Percentiles rank a stretch among this genome's conserved stretches.
Evolutionary conservation across 2,888 invertebrate genomes (phyloP).

Genomic region (Trileptium ribeirensis): DNA sequence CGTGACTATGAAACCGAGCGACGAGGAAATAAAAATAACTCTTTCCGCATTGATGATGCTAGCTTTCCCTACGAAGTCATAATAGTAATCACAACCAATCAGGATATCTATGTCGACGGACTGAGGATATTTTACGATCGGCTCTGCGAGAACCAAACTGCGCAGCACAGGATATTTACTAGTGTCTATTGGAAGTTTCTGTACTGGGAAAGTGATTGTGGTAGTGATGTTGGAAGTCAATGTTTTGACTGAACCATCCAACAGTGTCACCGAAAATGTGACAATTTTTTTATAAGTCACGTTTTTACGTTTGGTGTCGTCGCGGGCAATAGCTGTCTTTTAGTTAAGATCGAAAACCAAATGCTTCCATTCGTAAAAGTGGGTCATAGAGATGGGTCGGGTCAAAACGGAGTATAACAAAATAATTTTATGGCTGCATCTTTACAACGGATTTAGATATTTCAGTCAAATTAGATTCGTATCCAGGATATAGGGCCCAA

Average conservation of each 20-base stretch:
- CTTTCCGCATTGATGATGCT: neutral
- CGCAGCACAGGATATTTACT: neutral
- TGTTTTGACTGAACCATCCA: neutral
- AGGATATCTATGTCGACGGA: neutral
- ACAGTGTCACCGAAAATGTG: neutral
- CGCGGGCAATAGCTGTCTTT: too few species aligned
- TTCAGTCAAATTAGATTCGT: too few species aligned
- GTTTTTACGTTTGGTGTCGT: neutral
- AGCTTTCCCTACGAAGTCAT: neutral
- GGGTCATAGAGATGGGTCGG: too few species aligned
- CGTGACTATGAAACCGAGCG: neutral
- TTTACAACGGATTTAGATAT: too few species aligned
- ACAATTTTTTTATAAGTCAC: neutral
- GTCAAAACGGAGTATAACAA: too few species aligned
- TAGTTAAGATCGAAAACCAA: too few species aligned
- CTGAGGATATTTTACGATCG: neutral
- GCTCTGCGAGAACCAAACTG: constrained; percentile 8
- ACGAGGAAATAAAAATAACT: neutral
- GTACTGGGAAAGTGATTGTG: neutral
- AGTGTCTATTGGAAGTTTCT: neutral
- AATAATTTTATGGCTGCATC: too few species aligned
- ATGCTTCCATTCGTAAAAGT: too few species aligned
- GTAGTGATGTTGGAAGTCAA: neutral
- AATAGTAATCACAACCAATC: constrained; percentile 9
- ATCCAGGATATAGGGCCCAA: too few species aligned